Conservation (phyloP, 64 coral and sea anemone species). For the Porites lutea region DNA sequence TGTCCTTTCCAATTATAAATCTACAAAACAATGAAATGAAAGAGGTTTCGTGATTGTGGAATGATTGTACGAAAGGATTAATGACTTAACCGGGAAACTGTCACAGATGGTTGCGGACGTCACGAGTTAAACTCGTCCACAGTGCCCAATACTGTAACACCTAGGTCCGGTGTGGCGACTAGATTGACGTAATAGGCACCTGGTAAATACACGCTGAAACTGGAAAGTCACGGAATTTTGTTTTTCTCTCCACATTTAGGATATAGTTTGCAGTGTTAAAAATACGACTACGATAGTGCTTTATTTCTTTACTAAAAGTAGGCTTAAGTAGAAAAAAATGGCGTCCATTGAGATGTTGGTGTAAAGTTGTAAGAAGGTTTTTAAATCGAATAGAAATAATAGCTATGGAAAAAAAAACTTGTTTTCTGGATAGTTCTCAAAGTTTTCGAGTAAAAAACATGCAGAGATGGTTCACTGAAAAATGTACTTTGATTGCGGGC, state of each 20-base stretch:
- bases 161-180: conserved; percentile 51
- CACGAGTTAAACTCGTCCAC: neutral
- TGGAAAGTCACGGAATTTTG: conserved; percentile 25
- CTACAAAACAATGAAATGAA: neutral
- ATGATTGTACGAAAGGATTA: conserved; percentile 24
- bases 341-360: too few relatives aligned
- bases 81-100: conserved; percentile 50
- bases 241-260: neutral
- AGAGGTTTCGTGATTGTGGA: conserved; percentile 25
- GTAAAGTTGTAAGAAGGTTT: too few relatives aligned
- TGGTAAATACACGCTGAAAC: conserved; percentile 13
- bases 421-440: neutral
- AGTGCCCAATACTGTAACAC: conserved; percentile 23
- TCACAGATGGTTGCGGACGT: conserved; percentile 27
- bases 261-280: neutral
- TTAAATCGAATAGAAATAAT: too few relatives aligned
- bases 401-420: neutral
- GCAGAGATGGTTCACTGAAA: neutral
- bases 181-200: conserved; percentile 42
- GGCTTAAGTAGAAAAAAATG: neutral
- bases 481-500: conserved; percentile 24
- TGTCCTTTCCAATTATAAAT: neutral
- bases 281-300: neutral
- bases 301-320: neutral
- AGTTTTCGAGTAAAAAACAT: conserved; percentile 22